phyloP scores from a whole-genome alignment of 2,888 invertebrate genomes.

The Stegana nigrithorax region DNA sequence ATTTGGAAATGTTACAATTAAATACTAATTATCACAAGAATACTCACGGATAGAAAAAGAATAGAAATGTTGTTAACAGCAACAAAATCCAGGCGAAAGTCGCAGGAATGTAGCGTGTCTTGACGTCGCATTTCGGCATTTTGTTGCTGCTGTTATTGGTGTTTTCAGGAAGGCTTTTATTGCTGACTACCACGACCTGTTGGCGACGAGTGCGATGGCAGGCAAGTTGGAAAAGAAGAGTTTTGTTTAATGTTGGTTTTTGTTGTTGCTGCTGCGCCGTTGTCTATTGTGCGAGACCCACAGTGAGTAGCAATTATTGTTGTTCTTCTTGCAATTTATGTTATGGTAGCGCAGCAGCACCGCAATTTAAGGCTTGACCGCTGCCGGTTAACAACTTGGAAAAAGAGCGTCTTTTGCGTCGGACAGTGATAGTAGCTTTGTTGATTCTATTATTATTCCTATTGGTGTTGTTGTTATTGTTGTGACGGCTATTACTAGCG shows the following conservation, averaged over 20 bases:
- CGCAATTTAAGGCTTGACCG: constrained; percentile 16
- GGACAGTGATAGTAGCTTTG: neutral
- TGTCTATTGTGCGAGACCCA: no score
- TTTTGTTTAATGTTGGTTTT: constrained; percentile 20
- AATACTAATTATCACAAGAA: no score
- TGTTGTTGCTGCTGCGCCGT: constrained; percentile 4
- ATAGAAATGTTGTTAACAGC: constrained; percentile 91
- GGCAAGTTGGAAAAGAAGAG: constrained; percentile 28
- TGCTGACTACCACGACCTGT: constrained; percentile 23
- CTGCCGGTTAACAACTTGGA: no score
- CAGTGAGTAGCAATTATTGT: constrained; percentile 20
- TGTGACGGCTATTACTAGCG: neutral
- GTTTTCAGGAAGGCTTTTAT: neutral
- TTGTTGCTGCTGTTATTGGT: constrained; percentile 35
- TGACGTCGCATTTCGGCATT: constrained; percentile 97
- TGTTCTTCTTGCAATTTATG: constrained; percentile 22
- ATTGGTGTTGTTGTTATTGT: neutral
- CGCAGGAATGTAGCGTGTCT: constrained; percentile 97
- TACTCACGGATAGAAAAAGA: constrained; percentile 98
- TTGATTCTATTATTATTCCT: neutral
- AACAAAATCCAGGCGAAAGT: constrained; percentile 98
- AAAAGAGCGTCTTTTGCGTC: no score
- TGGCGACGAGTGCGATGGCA: constrained; percentile 18
- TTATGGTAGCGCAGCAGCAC: constrained; percentile 32
- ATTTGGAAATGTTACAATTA: no score